phyloP scores from a whole-genome alignment of 2,888 invertebrate genomes.

The Zonitis immaculata region DNA sequence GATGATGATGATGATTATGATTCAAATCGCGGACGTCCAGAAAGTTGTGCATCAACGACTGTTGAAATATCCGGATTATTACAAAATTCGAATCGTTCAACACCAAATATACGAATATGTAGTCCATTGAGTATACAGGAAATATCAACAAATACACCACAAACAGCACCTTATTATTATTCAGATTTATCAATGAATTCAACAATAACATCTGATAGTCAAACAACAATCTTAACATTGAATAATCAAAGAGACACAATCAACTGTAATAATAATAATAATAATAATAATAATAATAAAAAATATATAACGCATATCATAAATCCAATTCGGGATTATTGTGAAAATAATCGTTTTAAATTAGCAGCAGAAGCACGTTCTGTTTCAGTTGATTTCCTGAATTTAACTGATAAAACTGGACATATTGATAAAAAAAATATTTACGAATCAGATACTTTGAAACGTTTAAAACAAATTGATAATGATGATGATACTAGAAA shows the following conservation, averaged over 20 bases:
- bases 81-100: slow-evolving; percentile 37
- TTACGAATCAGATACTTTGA: slow-evolving; percentile 63
- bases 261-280: slow-evolving; percentile 53
- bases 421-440: slow-evolving; percentile 66
- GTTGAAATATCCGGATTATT: slow-evolving; percentile 40
- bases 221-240: slow-evolving; percentile 45
- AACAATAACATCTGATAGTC: slow-evolving; percentile 31
- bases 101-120: slow-evolving; percentile 33
- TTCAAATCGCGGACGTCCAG: slow-evolving; percentile 34
- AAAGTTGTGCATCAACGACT: slow-evolving; percentile 39
- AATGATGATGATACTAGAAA: slow-evolving; percentile 52
- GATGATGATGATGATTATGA: too few relatives aligned
- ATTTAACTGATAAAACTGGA: slow-evolving; percentile 61
- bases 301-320: slow-evolving; percentile 69
- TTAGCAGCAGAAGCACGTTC: slow-evolving; percentile 58
- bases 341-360: slow-evolving; percentile 47
- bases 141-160: slow-evolving; percentile 24
- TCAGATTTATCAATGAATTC: slow-evolving; percentile 61
- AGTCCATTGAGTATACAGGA: slow-evolving; percentile 33
- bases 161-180: slow-evolving; percentile 78
- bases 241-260: slow-evolving; percentile 71
- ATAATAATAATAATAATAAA: too few relatives aligned
- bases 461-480: slow-evolving; percentile 55
- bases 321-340: slow-evolving; percentile 56
- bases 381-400: slow-evolving; percentile 63